Conservation (phyloP, 2,797 vertebrate genomes). For the Cyclopterus lumpus region DNA sequence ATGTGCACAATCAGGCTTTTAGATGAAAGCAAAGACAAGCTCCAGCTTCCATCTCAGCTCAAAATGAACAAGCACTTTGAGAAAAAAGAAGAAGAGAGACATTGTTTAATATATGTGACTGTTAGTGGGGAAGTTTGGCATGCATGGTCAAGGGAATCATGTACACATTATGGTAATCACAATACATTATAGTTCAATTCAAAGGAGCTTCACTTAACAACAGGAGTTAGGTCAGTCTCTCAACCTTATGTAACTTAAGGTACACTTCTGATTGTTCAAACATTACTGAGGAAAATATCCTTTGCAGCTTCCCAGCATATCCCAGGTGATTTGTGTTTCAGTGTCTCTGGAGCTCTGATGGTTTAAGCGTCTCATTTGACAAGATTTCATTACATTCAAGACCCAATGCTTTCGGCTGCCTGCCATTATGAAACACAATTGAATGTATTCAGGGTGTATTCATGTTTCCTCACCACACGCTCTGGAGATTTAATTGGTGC, state of each 20-base stretch:
- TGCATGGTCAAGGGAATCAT: not conserved
- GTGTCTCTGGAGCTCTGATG: not conserved
- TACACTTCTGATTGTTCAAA: not conserved
- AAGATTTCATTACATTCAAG: not conserved
- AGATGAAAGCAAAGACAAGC: not conserved
- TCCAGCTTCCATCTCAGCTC: not conserved
- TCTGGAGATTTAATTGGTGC: not conserved
- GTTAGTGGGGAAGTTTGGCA: not conserved
- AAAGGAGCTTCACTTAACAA: not conserved
- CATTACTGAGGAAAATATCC: not conserved
- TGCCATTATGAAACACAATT: not conserved
- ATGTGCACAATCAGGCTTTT: not conserved
- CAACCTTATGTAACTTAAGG: not conserved
- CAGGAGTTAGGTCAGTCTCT: not conserved
- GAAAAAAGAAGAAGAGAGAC: not conserved
- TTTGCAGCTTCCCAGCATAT: not conserved
- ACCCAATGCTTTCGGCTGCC: not conserved
- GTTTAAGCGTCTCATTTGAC: not conserved
- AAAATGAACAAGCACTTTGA: not conserved
- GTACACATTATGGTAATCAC: not conserved
- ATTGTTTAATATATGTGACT: not conserved
- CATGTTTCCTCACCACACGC: not conserved
- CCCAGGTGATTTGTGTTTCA: not conserved
- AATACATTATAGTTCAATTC: not conserved
- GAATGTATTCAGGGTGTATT: not conserved